phyloP scores from a whole-genome alignment of 2,888 invertebrate species.

The Agonopterix subpropinquella region DNA sequence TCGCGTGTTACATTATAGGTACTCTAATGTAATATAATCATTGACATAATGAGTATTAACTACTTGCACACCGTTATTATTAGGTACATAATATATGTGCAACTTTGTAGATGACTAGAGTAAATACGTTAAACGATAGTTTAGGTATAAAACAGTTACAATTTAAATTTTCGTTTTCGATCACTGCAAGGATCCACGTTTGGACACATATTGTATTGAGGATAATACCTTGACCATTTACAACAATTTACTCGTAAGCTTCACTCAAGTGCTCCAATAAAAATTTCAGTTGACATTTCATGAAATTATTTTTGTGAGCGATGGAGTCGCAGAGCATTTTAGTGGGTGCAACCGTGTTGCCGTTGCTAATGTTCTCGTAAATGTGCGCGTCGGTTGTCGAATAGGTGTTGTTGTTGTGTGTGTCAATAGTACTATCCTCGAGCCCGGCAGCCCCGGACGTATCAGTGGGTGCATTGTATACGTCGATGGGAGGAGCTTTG shows the following conservation, averaged over 20 bases:
- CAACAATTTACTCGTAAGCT: slow-evolving; percentile 76
- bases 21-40: slow-evolving; percentile 41
- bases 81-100: slow-evolving; percentile 60
- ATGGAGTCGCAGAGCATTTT: slow-evolving; percentile 66
- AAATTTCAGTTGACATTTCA: slow-evolving; percentile 75
- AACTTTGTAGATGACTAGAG: slow-evolving; percentile 73
- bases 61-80: slow-evolving; percentile 59
- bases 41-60: slow-evolving; percentile 64
- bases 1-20: slow-evolving; percentile 40
- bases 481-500: slow-evolving; percentile 68
- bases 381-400: slow-evolving; percentile 34
- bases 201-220: slow-evolving; percentile 65
- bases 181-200: slow-evolving; percentile 75
- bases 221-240: slow-evolving; percentile 59
- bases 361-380: slow-evolving; percentile 59
- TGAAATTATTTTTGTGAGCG: slow-evolving; percentile 66
- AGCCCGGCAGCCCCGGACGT: slow-evolving; percentile 45
- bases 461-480: slow-evolving; percentile 57
- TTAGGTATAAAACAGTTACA: slow-evolving; percentile 65
- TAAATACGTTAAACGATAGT: slow-evolving; percentile 61
- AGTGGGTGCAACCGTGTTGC: slow-evolving; percentile 65
- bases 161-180: slow-evolving; percentile 60
- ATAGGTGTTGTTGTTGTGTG: slow-evolving; percentile 44
- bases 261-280: slow-evolving; percentile 80
- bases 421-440: slow-evolving; percentile 61